Evolutionary conservation across 2,113 vertebrate species (phyloP).

Genomic region (Stegostoma tigrinum): DNA sequence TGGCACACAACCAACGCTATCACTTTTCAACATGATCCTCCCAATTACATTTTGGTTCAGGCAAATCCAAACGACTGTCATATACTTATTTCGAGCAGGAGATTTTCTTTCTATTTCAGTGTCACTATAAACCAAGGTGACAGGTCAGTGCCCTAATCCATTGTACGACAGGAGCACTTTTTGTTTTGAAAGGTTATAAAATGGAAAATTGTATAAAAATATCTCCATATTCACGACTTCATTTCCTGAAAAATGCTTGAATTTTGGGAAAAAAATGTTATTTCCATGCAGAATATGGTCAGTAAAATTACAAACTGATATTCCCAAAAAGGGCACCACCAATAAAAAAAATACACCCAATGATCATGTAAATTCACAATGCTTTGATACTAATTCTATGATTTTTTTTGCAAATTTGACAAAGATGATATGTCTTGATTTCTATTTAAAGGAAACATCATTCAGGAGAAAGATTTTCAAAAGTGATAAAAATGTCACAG

Average conservation of each 20-base stretch:
- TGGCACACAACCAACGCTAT: background rate
- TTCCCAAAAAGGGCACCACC: background rate
- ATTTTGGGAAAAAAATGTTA: background rate
- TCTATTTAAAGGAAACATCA: slow-evolving; percentile 1
- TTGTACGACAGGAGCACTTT: background rate
- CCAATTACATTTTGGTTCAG: background rate
- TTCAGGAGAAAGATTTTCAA: background rate
- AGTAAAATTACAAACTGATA: background rate
- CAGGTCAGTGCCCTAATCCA: background rate
- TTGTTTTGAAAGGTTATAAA: background rate
- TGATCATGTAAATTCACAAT: background rate
- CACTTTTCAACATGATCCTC: background rate
- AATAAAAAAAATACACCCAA: background rate
- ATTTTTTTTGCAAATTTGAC: background rate
- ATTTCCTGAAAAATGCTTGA: background rate
- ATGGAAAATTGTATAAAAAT: background rate
- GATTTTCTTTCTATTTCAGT: background rate
- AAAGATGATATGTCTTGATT: background rate
- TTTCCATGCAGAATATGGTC: background rate
- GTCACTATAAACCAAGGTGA: background rate
- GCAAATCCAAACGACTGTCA: background rate
- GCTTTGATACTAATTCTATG: background rate
- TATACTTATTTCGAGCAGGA: background rate
- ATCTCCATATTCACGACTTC: background rate
- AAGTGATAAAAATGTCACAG: slow-evolving; percentile 13